Evolutionary conservation across 2,888 invertebrate genomes (phyloP).

Genomic region (Nowickia ferox): DNA sequence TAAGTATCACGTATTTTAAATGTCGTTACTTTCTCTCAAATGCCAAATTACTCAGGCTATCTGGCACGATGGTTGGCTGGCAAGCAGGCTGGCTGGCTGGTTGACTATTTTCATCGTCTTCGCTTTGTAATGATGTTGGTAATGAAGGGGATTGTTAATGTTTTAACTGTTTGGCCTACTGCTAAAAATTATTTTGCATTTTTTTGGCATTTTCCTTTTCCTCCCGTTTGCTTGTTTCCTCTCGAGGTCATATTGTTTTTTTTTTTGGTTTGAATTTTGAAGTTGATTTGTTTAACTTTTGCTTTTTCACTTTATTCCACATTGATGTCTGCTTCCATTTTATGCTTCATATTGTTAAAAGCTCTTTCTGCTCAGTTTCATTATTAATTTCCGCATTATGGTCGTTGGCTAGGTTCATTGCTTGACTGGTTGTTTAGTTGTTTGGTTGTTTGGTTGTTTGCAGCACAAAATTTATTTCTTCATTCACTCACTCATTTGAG

Average conservation of each 20-base stretch:
- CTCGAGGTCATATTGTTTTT: conserved; percentile 51
- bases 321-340: neutral
- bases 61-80: neutral
- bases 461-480: conserved; percentile 19
- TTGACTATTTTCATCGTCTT: neutral
- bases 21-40: conserved; percentile 68
- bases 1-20: conserved; percentile 65
- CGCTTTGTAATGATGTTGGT: conserved; percentile 19
- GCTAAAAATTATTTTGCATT: conserved; percentile 40
- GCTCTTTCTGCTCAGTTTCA: neutral
- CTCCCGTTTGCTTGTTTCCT: conserved; percentile 1
- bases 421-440: neutral
- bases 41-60: conserved; percentile 38
- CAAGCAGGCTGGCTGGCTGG: conserved; percentile 5
- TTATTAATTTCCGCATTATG: conserved; percentile 48
- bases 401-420: neutral
- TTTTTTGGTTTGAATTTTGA: neutral
- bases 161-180: conserved; percentile 35
- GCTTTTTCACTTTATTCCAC: conserved; percentile 26
- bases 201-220: conserved; percentile 37
- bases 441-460: neutral
- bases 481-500: neutral
- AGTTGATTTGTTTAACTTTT: conserved; percentile 48
- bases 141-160: conserved; percentile 34
- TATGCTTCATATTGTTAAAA: neutral